Evolutionary conservation across 2,797 vertebrate genomes (phyloP), one percentile per base, ranked within the genome.

Genomic region (Podarcis lilfordi): DNA sequence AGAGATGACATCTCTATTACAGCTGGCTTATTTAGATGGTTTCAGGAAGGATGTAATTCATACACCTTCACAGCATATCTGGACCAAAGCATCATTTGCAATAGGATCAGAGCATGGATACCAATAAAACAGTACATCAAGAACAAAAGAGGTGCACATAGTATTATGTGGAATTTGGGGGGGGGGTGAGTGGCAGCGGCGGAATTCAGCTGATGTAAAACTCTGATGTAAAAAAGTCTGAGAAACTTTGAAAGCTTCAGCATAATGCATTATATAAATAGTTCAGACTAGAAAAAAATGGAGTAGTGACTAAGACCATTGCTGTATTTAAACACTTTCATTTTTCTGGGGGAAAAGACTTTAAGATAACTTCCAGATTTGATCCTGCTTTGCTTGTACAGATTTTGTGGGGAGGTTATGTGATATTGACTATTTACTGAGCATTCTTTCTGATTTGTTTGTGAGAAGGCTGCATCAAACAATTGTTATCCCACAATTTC

Each of bases 1-100:
- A 76, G 21, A 0, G 68, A 72, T 27, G 71, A 77, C 75, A 90
- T 84, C 25, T 91, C 50, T 27, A 66, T 72, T 88, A n/a, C 78
- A 81, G 71, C 5, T 79, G 82, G 3, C 55, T 0, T 21, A 1
- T 80, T 89, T 10, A 6, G 0, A 13, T 43, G 40, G 71, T 71
- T 29, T 77, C 68, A 80, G 23, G 77, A 81, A 88, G 82, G 68
- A 10, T 17, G 27, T 0, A 0, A 29, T 0, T 6, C 40, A 72
- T 64, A 59, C 0, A 0, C 32, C n/a, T 59, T 81, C 74, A 86
- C 64, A 55, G 43, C 89, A 29, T 69, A 32, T 17, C 1, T 68
- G 29, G 64, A 25, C 68, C 5, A 71, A 2, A 66, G 76, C 64
- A 71, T 1, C 0, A 1, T 40, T 69, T 82, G 25, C n/a, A 86